Evolutionary conservation across 2,797 vertebrate species (phyloP), one percentile per base, ranked within the genome.

Genomic region (Coranthus polyacanthus): DNA sequence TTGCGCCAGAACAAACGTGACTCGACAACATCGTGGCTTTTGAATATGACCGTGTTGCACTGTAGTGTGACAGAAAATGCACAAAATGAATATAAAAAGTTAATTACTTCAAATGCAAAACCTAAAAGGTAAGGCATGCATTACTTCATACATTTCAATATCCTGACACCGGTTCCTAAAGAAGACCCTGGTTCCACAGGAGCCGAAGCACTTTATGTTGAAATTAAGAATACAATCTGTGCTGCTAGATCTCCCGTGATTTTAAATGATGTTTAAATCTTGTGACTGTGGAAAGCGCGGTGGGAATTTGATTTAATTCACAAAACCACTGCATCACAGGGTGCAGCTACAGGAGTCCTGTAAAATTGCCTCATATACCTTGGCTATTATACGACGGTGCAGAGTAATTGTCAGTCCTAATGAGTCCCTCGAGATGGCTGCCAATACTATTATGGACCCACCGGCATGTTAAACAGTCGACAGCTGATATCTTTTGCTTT

Each of bases 361-460:
- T 78, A 70, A 84, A 87, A 85, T 37, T 55, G 61, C 65, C 80
- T 81, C 71, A 22, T 68, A 68, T 76, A 79, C 78, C 77, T 75
- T 24, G 45, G 76, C 68, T 73, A 78, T 87, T 81, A 80, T 61
- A 72, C 73, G 54, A 73, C 39, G 2, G 47, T 67, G 80, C 17
- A 20, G 66, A 79, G 78, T 71, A 82, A 85, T 81, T 42, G 49
- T 39, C 52, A 24, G 68, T 24, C 71, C 66, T 82, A 87, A 90
- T 85, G 87, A 90, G 81, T 81, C 89, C 82, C 85, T 12, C 1
- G 74, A 81, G 87, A 80, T 11, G 56, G 49, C 84, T 79, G 84
- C 78, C 81, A 72, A 78, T 78, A 74, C 70, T 78, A 76, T 82
- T 84, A 81, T 6, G n/a, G 76, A 78, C 75, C 80, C 59, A 68